These are phyloP conservation scores for Charadrius vociferus DNA, from an alignment of 2,113 vertebrate genomes.

Conservation along the genomic window DNA sequence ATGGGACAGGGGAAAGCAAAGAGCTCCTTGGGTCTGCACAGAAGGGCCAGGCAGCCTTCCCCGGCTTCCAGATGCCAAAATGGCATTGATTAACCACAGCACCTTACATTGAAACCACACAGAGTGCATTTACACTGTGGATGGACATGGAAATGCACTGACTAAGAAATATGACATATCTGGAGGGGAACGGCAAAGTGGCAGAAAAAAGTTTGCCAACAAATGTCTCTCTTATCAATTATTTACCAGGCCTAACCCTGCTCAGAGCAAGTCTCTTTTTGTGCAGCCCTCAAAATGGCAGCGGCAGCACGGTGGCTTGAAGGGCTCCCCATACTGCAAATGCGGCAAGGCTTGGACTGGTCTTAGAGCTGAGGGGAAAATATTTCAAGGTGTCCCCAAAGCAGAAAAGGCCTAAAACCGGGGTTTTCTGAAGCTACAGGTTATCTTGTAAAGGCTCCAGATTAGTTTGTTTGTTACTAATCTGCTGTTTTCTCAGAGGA, in stretches of 20 bases:
- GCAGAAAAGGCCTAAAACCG: rapidly evolving
- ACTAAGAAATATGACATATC: background rate
- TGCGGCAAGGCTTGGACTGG: background rate
- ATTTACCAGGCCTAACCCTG: background rate
- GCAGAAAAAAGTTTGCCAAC: background rate
- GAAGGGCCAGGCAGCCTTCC: background rate
- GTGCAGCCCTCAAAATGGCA: background rate
- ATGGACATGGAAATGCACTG: background rate
- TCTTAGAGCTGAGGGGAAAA: background rate
- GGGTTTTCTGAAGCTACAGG: background rate
- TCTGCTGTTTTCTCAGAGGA: background rate
- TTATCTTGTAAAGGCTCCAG: background rate
- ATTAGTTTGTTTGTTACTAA: background rate
- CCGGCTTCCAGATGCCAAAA: background rate
- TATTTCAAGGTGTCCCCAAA: background rate
- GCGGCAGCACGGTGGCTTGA: background rate
- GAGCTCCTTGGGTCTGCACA: background rate
- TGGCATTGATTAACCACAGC: background rate
- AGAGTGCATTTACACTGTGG: rapidly evolving
- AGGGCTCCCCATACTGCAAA: background rate
- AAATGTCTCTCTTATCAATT: background rate
- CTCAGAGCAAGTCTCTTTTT: background rate
- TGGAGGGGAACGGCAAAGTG: background rate
- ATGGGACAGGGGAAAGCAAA: background rate
- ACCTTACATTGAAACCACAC: background rate